Evolutionary conservation across 2,113 vertebrate species (phyloP).

Genomic region (Myotis yumanensis): DNA sequence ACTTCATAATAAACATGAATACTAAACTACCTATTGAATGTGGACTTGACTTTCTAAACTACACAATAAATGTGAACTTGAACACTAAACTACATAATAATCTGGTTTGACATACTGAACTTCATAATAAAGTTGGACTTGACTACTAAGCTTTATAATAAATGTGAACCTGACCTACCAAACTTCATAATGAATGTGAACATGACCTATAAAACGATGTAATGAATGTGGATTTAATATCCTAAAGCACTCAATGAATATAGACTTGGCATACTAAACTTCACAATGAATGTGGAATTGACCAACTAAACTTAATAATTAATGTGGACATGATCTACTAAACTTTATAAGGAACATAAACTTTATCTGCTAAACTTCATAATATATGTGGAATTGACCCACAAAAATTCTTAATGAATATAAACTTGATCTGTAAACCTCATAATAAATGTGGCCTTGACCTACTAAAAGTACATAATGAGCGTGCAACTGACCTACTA

Average conservation of each 20-base stretch:
- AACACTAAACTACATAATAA: neutral
- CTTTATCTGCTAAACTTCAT: neutral
- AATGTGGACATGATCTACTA: neutral
- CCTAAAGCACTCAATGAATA: neutral
- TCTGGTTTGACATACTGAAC: neutral
- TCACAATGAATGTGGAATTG: neutral
- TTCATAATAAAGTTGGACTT: neutral
- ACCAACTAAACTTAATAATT: neutral
- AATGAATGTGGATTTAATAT: neutral
- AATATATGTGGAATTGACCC: neutral
- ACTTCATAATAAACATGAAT: neutral
- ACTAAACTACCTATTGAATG: neutral
- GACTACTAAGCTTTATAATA: neutral
- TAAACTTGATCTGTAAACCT: neutral
- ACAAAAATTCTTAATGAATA: neutral
- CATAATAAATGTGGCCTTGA: neutral
- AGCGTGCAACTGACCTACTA: neutral
- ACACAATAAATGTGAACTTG: neutral
- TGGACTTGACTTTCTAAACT: neutral
- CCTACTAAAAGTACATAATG: neutral
- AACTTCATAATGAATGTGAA: neutral
- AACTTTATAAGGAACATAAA: neutral
- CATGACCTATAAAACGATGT: neutral
- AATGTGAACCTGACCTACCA: neutral
- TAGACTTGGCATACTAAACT: neutral